Percentiles rank a stretch among this genome's conserved stretches.
phyloP scores from a whole-genome alignment of 2,888 invertebrate species.

The Clistopyga incitator region DNA sequence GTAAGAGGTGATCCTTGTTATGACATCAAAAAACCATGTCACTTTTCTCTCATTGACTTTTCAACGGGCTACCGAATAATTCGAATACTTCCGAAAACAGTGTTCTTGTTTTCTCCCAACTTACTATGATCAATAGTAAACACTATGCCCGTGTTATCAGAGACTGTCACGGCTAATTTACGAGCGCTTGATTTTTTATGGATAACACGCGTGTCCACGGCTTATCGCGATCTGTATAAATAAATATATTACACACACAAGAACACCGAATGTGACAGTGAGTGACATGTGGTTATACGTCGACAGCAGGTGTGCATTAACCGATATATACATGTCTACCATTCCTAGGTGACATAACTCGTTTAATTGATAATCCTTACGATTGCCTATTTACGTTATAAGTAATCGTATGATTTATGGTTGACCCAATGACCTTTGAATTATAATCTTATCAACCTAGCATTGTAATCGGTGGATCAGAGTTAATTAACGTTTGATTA shows the following conservation, averaged over 20 bases:
- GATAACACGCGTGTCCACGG: background rate
- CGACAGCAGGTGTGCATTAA: background rate
- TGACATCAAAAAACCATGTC: background rate
- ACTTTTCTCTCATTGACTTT: background rate
- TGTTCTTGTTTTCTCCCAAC: background rate
- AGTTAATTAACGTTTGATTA: too few species aligned
- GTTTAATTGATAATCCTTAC: slow-evolving; percentile 13
- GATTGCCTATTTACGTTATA: background rate
- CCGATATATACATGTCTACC: background rate
- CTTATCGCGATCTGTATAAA: slow-evolving; percentile 4
- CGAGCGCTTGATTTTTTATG: background rate
- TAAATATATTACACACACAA: background rate
- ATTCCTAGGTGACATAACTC: slow-evolving; percentile 35
- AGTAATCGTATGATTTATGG: background rate
- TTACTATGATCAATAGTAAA: slow-evolving; percentile 30
- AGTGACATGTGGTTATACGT: slow-evolving; percentile 26
- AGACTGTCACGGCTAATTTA: background rate
- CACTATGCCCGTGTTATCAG: background rate
- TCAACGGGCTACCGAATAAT: background rate
- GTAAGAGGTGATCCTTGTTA: background rate
- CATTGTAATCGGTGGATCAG: background rate
- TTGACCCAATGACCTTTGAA: slow-evolving; percentile 1
- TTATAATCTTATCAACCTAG: background rate
- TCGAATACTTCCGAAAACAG: background rate
- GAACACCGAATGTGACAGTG: background rate